Conservation (phyloP, 2,888 invertebrate species). For the Dasypolia templi region DNA sequence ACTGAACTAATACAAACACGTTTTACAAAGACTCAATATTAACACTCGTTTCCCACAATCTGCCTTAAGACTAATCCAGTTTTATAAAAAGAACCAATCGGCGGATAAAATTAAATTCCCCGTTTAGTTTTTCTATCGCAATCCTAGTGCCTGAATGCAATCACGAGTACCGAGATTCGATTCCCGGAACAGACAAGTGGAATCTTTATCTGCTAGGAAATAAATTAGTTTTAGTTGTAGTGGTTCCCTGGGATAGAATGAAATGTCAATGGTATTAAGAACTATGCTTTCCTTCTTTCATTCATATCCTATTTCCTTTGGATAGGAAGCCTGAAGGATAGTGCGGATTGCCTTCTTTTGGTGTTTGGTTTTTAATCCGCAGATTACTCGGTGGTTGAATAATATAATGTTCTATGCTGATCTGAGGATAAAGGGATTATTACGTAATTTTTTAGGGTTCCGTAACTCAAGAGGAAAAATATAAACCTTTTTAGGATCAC, state of each 20-base stretch:
- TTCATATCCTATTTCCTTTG: conserved; percentile 38
- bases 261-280: conserved; percentile 67
- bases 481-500: no score
- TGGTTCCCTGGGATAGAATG: conserved; percentile 55
- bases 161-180: conserved; percentile 66
- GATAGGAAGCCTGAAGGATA: conserved; percentile 14
- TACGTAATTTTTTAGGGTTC: conserved; percentile 16
- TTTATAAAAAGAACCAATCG: conserved; percentile 58
- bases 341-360: conserved; percentile 38
- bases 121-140: conserved; percentile 55
- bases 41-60: conserved; percentile 27
- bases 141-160: conserved; percentile 65
- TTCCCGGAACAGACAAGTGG: conserved; percentile 62
- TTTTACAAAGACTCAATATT: conserved; percentile 7
- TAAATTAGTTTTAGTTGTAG: conserved; percentile 68
- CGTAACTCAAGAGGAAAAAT: no score
- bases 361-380: conserved; percentile 26
- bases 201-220: conserved; percentile 64
- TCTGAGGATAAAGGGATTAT: conserved; percentile 9
- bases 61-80: conserved; percentile 29
- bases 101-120: conserved; percentile 65
- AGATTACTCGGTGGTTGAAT: conserved; percentile 25
- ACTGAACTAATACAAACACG: not conserved
- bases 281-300: conserved; percentile 44
- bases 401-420: conserved; percentile 25